Percentiles rank a stretch among this genome's conserved stretches.
Evolutionary conservation across 2,797 vertebrate species (phyloP).

Genomic region (Pogoniulus pusillus): DNA sequence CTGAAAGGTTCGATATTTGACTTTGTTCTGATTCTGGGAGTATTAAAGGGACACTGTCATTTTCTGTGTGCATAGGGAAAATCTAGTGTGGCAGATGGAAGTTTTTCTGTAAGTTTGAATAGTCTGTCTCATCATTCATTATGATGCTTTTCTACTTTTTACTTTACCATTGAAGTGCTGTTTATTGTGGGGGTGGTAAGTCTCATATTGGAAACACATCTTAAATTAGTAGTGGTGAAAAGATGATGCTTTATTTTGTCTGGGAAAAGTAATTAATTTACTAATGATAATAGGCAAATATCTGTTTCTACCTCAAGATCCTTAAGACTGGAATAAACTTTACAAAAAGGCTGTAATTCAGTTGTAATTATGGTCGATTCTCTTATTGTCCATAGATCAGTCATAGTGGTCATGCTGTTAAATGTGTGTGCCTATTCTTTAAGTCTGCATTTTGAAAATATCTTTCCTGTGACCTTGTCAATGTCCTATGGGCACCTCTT

Average conservation of each 20-base stretch:
- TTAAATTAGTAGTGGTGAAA: neutral
- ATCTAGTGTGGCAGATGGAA: neutral
- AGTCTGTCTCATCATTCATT: neutral
- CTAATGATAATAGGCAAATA: neutral
- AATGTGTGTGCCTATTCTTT: neutral
- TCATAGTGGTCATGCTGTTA: neutral
- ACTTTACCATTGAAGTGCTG: neutral
- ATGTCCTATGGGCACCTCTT: neutral
- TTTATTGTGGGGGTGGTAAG: neutral
- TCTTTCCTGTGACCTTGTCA: neutral
- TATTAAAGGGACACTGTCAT: neutral
- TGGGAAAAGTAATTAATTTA: neutral
- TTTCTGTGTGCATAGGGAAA: neutral
- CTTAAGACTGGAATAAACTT: neutral
- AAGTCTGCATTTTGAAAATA: neutral
- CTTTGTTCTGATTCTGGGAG: neutral
- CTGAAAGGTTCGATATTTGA: neutral
- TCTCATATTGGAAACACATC: neutral
- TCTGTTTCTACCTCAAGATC: neutral
- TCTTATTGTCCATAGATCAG: neutral
- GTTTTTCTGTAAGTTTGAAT: neutral
- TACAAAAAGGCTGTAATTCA: neutral
- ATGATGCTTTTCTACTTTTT: neutral
- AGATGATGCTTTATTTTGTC: neutral
- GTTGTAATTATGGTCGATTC: neutral